Percentiles rank a stretch among this genome's conserved stretches.
Evolutionary conservation across 2,797 vertebrate species (phyloP).

Genomic region (Gila robusta): DNA sequence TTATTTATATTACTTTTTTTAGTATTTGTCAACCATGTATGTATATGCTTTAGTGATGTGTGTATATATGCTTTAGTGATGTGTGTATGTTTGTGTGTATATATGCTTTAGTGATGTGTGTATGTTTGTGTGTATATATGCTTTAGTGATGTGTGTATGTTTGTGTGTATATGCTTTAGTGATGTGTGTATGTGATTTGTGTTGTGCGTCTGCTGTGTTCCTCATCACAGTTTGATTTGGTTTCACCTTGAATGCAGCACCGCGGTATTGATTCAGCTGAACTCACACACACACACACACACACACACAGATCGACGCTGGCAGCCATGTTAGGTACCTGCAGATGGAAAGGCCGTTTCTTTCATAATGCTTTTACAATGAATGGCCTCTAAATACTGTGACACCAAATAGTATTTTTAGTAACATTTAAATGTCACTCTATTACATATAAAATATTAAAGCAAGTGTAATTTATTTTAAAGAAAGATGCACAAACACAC

Average conservation of each 20-base stretch:
- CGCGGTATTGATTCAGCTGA: conserved; percentile 3
- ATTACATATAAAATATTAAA: neutral
- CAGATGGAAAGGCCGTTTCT: neutral
- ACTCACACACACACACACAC: neutral
- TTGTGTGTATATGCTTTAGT: neutral
- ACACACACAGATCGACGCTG: neutral
- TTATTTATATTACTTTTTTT: neutral
- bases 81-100: neutral
- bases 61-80: neutral
- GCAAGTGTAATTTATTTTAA: neutral
- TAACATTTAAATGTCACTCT: neutral
- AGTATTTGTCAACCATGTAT: neutral
- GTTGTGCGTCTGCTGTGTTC: conserved; percentile 14
- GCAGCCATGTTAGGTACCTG: conserved; percentile 12
- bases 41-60: neutral
- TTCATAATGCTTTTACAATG: neutral
- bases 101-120: neutral
- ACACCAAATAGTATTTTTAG: neutral
- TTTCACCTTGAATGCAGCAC: conserved; percentile 51
- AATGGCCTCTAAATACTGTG: neutral
- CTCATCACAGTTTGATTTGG: conserved; percentile 41
- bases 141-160: neutral
- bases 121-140: neutral
- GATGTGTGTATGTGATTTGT: neutral
- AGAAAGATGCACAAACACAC: neutral